phyloP scores from a whole-genome alignment of 2,888 invertebrate genomes.

The Orchesellides sinensis region DNA sequence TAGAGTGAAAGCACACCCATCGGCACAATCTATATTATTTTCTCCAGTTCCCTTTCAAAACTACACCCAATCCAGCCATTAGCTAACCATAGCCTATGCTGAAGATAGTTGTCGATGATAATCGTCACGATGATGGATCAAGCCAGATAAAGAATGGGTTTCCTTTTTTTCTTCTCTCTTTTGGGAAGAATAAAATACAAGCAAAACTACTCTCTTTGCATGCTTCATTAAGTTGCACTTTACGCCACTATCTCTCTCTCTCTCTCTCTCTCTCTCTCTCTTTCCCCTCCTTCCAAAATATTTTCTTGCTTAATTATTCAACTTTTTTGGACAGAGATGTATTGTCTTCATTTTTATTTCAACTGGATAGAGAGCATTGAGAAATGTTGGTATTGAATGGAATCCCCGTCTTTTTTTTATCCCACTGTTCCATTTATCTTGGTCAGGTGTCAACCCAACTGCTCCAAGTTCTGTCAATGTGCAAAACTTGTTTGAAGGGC shows the following conservation, averaged over 20 bases:
- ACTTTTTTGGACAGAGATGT: not conserved
- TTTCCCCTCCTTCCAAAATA: not conserved
- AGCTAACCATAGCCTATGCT: too few relatives aligned
- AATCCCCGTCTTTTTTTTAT: not conserved
- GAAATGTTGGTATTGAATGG: not conserved
- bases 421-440: slow-evolving; percentile 1
- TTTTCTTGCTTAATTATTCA: slow-evolving; percentile 13
- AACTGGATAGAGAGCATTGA: too few relatives aligned
- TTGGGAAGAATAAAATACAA: too few relatives aligned
- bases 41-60: too few relatives aligned
- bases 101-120: not conserved
- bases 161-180: too few relatives aligned
- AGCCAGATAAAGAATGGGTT: not conserved
- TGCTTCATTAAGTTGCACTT: not conserved
- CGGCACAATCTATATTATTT: too few relatives aligned
- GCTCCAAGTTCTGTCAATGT: too few relatives aligned
- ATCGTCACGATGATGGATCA: not conserved
- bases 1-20: too few relatives aligned
- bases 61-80: too few relatives aligned
- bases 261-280: not conserved
- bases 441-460: not conserved
- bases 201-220: not conserved
- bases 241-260: too few relatives aligned
- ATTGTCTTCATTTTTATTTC: slow-evolving; percentile 15
- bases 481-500: too few relatives aligned